These are phyloP conservation scores for Epinotia ramella DNA, from an alignment of 2,888 invertebrate species.

Conservation along the genomic window DNA sequence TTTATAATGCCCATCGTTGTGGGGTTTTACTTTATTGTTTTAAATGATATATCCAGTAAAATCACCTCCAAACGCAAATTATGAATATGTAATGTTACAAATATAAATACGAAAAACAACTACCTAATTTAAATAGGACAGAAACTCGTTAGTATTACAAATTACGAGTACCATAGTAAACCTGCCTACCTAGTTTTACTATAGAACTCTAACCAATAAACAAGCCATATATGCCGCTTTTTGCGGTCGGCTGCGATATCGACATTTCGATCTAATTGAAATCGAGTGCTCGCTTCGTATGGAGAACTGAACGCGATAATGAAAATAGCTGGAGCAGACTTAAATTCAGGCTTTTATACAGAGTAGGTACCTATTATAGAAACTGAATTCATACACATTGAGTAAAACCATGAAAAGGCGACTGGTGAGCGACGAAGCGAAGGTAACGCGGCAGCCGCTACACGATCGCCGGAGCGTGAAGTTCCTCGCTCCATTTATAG, in stretches of 20 bases:
- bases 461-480: conserved; percentile 66
- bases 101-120: not conserved
- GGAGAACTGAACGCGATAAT: conserved; percentile 19
- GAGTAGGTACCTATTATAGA: conserved; percentile 12
- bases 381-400: conserved; percentile 37
- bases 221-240: conserved; percentile 15
- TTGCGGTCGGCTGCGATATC: conserved; percentile 33
- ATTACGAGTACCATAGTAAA: too few relatives aligned
- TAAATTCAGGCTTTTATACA: conserved; percentile 4
- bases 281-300: conserved; percentile 26
- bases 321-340: conserved; percentile 27
- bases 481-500: conserved; percentile 69
- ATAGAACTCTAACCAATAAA: conserved; percentile 14
- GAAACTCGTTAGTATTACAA: not conserved
- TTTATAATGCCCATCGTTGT: too few relatives aligned
- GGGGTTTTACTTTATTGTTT: too few relatives aligned
- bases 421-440: conserved; percentile 65
- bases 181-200: not conserved
- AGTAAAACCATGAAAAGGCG: conserved; percentile 49
- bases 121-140: not conserved
- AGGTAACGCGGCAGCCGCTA: conserved; percentile 64
- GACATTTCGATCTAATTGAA: conserved; percentile 40
- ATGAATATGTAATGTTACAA: too few relatives aligned
- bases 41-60: too few relatives aligned
- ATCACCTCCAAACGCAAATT: too few relatives aligned